phyloP scores from a whole-genome alignment of 2,113 vertebrate genomes.

The Ciconia boyciana region DNA sequence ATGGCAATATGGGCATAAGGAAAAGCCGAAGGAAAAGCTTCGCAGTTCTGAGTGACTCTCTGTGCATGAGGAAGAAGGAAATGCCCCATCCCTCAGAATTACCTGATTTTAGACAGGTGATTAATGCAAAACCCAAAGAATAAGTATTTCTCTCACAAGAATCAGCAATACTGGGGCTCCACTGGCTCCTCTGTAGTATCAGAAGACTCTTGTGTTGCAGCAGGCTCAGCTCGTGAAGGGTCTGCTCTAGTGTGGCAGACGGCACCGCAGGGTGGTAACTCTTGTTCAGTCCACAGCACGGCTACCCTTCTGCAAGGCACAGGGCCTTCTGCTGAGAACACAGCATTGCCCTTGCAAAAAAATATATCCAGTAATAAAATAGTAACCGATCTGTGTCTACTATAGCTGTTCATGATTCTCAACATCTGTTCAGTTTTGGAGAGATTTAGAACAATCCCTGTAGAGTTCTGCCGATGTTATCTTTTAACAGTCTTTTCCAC shows the following conservation, averaged over 20 bases:
- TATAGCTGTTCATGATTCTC: not conserved
- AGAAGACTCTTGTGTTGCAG: not conserved
- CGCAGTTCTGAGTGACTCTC: not conserved
- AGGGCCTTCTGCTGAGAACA: not conserved
- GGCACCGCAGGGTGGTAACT: accelerated
- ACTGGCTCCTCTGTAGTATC: not conserved
- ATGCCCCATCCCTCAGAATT: not conserved
- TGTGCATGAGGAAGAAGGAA: not conserved
- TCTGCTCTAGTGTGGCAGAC: accelerated
- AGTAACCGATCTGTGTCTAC: not conserved
- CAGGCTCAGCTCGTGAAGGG: accelerated
- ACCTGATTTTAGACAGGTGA: not conserved
- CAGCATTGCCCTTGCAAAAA: not conserved
- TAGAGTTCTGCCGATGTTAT: not conserved
- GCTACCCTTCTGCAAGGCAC: not conserved
- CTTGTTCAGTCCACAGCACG: not conserved
- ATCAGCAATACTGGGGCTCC: not conserved
- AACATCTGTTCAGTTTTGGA: not conserved
- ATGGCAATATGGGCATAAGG: not conserved
- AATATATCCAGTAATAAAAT: not conserved
- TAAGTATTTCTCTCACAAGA: not conserved
- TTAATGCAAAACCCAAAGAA: not conserved
- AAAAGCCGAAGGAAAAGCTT: not conserved
- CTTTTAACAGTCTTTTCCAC: not conserved
- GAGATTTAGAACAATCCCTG: not conserved